Percentiles rank a stretch among this genome's conserved stretches.
These are phyloP conservation scores for Apotomis betuletana DNA, from an alignment of 2,888 invertebrate genomes.

Conservation along the genomic window DNA sequence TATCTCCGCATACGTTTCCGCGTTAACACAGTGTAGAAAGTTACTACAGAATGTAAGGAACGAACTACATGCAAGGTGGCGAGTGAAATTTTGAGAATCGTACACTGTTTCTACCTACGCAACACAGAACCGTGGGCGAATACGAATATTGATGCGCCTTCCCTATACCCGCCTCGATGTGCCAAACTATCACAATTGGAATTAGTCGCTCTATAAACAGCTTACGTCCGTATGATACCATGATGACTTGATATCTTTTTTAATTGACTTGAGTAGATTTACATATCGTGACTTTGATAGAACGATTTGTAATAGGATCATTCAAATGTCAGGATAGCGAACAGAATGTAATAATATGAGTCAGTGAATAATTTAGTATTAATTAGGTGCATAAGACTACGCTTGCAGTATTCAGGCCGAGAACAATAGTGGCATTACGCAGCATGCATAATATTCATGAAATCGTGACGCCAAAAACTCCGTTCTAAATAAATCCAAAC, in stretches of 20 bases:
- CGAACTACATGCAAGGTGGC: constrained; percentile 59
- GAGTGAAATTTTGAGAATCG: constrained; percentile 63
- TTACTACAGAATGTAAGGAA: not conserved
- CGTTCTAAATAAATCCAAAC: not conserved
- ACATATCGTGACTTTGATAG: constrained; percentile 52
- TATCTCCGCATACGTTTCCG: not conserved
- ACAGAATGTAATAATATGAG: constrained; percentile 43
- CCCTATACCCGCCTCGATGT: constrained; percentile 55
- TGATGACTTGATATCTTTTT: constrained; percentile 5
- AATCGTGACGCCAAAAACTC: constrained; percentile 7
- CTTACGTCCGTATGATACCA: constrained; percentile 7
- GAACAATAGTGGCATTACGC: constrained; percentile 19
- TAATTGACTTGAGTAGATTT: constrained; percentile 48
- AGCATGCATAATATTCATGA: constrained; percentile 27
- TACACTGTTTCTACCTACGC: constrained; percentile 59
- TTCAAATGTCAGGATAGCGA: constrained; percentile 43
- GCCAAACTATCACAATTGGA: constrained; percentile 57
- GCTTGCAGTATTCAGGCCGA: constrained; percentile 6
- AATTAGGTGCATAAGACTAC: constrained; percentile 19
- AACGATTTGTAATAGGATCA: constrained; percentile 49
- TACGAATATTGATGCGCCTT: constrained; percentile 67
- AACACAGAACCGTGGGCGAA: constrained; percentile 60
- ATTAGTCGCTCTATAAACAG: constrained; percentile 44
- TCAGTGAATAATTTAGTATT: constrained; percentile 54
- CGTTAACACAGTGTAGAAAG: not conserved